Percentiles rank a stretch among this genome's conserved stretches.
phyloP scores from a whole-genome alignment of 1,140 invertebrate genomes.

The Drosophila chauvacae region DNA sequence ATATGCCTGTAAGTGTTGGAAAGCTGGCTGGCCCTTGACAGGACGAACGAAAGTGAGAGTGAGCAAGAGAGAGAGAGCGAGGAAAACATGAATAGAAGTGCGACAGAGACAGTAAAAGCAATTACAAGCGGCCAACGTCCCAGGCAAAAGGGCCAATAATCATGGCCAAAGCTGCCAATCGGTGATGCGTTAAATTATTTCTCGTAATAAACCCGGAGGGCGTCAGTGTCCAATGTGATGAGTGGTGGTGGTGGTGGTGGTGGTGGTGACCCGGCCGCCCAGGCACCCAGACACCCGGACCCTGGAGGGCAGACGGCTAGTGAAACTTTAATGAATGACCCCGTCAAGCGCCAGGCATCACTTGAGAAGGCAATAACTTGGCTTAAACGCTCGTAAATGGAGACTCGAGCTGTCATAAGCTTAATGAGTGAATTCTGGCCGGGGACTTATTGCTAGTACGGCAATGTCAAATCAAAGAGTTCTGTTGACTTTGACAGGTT shows the following conservation, averaged over 20 bases:
- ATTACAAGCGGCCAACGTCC: conserved; percentile 37
- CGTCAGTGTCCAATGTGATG: neutral
- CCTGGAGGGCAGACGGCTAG: neutral
- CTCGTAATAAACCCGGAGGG: conserved; percentile 28
- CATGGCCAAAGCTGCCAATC: conserved; percentile 54
- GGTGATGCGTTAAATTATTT: conserved; percentile 77
- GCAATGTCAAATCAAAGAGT: neutral
- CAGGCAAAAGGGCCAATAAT: conserved; percentile 52
- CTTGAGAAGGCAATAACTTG: conserved; percentile 27
- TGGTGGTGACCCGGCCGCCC: neutral
- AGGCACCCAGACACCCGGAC: neutral
- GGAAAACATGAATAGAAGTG: neutral
- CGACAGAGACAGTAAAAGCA: conserved; percentile 41
- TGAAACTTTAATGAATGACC: conserved; percentile 41
- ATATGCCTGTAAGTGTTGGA: neutral
- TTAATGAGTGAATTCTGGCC: neutral
- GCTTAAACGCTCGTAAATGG: conserved; percentile 22
- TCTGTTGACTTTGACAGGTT: neutral
- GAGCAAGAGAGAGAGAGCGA: neutral
- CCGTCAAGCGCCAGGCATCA: conserved; percentile 32
- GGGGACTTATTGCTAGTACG: neutral
- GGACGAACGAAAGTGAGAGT: neutral
- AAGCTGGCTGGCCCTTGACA: neutral
- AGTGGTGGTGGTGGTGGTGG: neutral
- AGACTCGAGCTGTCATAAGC: neutral